phyloP scores from a whole-genome alignment of 2,113 vertebrate species.

The Triplophysa tibetana region DNA sequence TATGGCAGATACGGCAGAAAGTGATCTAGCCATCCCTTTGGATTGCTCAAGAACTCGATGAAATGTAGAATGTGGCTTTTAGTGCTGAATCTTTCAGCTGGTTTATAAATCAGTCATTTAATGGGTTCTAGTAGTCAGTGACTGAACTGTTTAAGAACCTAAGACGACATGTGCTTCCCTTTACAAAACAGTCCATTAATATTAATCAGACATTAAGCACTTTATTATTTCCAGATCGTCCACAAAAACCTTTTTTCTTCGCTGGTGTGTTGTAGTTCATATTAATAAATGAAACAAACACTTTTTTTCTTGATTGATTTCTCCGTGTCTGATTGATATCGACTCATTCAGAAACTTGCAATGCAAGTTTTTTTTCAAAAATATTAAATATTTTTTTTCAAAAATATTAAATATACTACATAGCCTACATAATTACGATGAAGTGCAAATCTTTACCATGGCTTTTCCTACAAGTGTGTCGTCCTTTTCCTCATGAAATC shows the following conservation, averaged over 20 bases:
- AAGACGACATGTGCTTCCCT: conserved; percentile 6
- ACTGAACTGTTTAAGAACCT: background rate
- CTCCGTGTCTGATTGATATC: background rate
- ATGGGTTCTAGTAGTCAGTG: background rate
- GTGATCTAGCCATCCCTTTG: background rate
- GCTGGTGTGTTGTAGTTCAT: conserved; percentile 5
- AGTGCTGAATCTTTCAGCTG: conserved; percentile 15
- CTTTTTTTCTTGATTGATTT: conserved; percentile 20
- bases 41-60: background rate
- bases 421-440: too few relatives aligned
- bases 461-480: background rate
- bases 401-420: too few relatives aligned
- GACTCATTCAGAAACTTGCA: background rate
- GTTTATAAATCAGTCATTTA: conserved; percentile 23
- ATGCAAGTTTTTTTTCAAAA: background rate
- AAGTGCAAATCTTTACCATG: background rate
- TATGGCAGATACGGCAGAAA: conserved; percentile 3
- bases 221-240: conserved; percentile 13
- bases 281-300: conserved; percentile 22
- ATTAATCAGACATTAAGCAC: conserved; percentile 28
- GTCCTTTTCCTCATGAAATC: background rate
- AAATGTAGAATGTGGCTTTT: conserved; percentile 20
- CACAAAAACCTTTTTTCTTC: conserved; percentile 7
- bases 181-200: conserved; percentile 33
- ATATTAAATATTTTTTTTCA: too few relatives aligned